Evolutionary conservation across 1,140 invertebrate genomes (phyloP).

Genomic region (Melanaphis sacchari): DNA sequence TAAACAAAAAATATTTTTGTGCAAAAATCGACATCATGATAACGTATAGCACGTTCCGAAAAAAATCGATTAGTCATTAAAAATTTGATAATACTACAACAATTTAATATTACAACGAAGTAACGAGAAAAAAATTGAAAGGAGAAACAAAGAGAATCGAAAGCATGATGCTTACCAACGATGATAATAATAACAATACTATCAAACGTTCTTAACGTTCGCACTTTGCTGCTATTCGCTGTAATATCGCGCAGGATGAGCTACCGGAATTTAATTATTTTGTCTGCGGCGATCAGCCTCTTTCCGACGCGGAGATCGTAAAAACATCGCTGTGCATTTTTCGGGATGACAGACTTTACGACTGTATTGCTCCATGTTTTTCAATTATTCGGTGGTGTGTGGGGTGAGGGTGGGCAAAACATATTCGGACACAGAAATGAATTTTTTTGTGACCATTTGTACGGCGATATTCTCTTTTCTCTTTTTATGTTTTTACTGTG

Average conservation of each 20-base stretch:
- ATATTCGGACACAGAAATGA: conserved; percentile 53
- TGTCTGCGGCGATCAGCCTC: background rate
- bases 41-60: too few relatives aligned
- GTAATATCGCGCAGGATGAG: background rate
- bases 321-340: conserved; percentile 39
- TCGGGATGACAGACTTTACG: conserved; percentile 51
- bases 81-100: too few relatives aligned
- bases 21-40: too few relatives aligned
- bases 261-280: conserved; percentile 44
- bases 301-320: background rate
- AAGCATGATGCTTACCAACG: too few relatives aligned
- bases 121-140: too few relatives aligned
- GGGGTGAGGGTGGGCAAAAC: conserved; percentile 20
- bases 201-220: too few relatives aligned
- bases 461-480: conserved; percentile 27
- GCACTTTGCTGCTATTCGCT: too few relatives aligned
- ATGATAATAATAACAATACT: too few relatives aligned
- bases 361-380: conserved; percentile 34
- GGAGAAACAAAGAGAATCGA: too few relatives aligned
- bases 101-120: too few relatives aligned
- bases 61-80: too few relatives aligned
- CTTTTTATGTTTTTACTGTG: conserved; percentile 35
- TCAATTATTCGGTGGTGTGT: conserved; percentile 30
- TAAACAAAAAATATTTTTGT: too few relatives aligned
- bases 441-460: conserved; percentile 49